Base-by-base conservation (phyloP, 2,888 invertebrate species). In the Microctonus brassicae region DNA sequence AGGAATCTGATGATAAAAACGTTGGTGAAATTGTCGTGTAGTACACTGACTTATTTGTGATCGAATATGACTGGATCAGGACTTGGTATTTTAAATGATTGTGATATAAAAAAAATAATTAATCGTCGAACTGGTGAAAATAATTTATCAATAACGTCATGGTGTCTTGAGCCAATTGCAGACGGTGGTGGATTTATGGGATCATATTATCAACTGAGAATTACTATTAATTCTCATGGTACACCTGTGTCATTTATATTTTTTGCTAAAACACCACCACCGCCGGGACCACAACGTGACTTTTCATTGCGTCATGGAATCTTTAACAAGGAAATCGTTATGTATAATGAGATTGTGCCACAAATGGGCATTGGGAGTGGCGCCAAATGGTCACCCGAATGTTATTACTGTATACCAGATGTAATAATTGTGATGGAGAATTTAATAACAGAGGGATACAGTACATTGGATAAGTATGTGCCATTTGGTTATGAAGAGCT, bases 391-490 rank as follows among this genome's bases (percentile, higher is more conserved):
- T 29, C 55, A 13, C 73, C 74, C 5, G 79, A 82, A 17, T 81
- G 72, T 67, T 82, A 80, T 66, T 66, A 78, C 5, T 74, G 76
- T 36, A 82, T 78, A 74, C 65, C 17, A 1, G 70, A 81, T n/a
- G 9, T 22, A 0, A 75, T 82, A 10, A 76, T 86, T 4, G 77
- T 86, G 4, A 39, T 86, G 64, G 84, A 84, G 64, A 81, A 86
- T 62, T 76, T 79, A 3, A 69, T 65, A 3, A 5, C 69, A 0
- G 71, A 76, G 1, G 81, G 82, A 7, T 85, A 80, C 64, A 64
- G 29, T 1, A 80, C 74, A 10, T 73, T 75, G n/a, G 74, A 83
- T 58, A 81, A 83, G 64, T 75, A 69, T 55, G 9, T 75, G 2
- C 66, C 80, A 9, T 77, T 83, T 67, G 83, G 83, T 69, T 79